Evolutionary conservation across 2,113 vertebrate genomes (phyloP).

Genomic region (Pelvicachromis taeniatus): DNA sequence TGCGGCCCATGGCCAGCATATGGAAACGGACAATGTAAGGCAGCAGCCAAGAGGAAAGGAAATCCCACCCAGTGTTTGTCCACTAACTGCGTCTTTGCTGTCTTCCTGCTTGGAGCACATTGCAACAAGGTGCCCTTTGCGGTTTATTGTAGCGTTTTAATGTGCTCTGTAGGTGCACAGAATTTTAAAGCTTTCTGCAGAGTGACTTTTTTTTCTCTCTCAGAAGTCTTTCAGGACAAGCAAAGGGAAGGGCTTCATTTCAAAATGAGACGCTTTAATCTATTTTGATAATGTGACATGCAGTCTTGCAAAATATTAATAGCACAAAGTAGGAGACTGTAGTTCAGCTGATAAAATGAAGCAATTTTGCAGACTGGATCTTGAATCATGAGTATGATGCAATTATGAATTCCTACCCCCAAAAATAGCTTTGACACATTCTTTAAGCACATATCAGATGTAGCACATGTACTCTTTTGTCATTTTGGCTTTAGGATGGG

Average conservation of each 20-base stretch:
- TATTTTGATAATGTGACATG: conserved; percentile 30
- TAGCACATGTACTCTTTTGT: background rate
- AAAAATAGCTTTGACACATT: conserved; percentile 8
- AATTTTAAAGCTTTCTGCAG: conserved; percentile 27
- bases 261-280: conserved; percentile 3
- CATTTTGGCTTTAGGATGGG: background rate
- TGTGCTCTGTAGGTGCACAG: conserved; percentile 13
- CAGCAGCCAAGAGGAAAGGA: conserved; percentile 51
- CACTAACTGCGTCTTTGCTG: conserved; percentile 31
- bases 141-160: conserved; percentile 30
- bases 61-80: conserved; percentile 60
- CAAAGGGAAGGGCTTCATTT: background rate
- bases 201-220: background rate
- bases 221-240: background rate
- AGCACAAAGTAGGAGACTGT: background rate
- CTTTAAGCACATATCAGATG: conserved; percentile 32
- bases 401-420: conserved; percentile 19
- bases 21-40: conserved; percentile 44
- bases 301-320: conserved; percentile 27
- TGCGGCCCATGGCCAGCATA: conserved; percentile 7
- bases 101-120: conserved; percentile 55
- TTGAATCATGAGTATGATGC: conserved; percentile 31
- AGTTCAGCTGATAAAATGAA: conserved; percentile 21
- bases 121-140: conserved; percentile 53
- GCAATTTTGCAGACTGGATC: background rate